A percentile compares a stretch with the other conserved stretches of the same genome.
Conservation (phyloP, 2,797 vertebrate genomes). For the Streptopelia turtur region DNA sequence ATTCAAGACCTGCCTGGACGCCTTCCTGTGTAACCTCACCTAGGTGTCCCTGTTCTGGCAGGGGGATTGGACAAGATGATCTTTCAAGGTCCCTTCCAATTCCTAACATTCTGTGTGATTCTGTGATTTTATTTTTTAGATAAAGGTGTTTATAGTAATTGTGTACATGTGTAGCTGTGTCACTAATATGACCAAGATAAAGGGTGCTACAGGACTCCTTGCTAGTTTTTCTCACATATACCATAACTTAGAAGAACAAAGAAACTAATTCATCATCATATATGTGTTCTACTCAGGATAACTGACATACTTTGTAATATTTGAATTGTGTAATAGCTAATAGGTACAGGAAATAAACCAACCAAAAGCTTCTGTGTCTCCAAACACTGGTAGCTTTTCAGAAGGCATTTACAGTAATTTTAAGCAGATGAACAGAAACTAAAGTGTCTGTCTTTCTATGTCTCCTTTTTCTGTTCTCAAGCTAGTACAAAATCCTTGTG, state of each 20-base stretch:
- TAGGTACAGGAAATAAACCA: background rate
- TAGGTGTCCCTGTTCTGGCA: too few species aligned
- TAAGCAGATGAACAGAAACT: background rate
- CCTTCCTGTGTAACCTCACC: too few species aligned
- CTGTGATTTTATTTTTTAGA: background rate
- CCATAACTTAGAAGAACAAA: background rate
- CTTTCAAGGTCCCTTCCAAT: too few species aligned
- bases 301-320: background rate
- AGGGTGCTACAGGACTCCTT: background rate
- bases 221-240: background rate
- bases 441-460: background rate
- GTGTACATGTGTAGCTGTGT: background rate
- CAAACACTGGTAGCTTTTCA: background rate
- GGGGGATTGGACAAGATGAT: too few species aligned
- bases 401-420: background rate
- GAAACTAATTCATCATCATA: background rate
- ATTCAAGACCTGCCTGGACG: too few species aligned
- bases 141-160: background rate
- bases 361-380: background rate
- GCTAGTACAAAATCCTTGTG: background rate
- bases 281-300: background rate
- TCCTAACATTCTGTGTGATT: too few species aligned
- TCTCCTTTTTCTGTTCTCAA: background rate
- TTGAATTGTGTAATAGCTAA: background rate
- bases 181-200: background rate